A percentile compares a stretch with the other conserved stretches of the same genome.
Evolutionary conservation across 1,140 invertebrate species (phyloP).

Genomic region (Drosophila ercepeae): DNA sequence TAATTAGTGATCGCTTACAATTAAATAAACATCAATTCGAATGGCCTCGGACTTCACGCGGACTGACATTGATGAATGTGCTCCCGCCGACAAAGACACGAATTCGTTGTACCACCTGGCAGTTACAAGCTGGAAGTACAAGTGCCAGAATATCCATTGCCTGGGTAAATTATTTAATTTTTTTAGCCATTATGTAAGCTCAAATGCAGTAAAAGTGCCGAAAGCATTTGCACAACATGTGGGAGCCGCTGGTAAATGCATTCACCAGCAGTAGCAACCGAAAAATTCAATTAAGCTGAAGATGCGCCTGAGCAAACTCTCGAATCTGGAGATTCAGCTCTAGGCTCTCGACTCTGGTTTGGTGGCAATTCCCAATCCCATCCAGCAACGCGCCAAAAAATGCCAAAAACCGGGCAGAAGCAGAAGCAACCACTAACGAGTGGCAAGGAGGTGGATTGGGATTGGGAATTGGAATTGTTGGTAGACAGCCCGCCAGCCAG

Average conservation of each 20-base stretch:
- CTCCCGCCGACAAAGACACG: slow-evolving; percentile 56
- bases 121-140: slow-evolving; percentile 38
- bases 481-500: slow-evolving; percentile 6
- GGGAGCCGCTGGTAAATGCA: slow-evolving; percentile 77
- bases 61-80: slow-evolving; percentile 74
- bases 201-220: slow-evolving; percentile 69
- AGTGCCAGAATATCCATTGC: slow-evolving; percentile 32
- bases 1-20: slow-evolving; percentile 69
- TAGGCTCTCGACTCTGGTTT: slow-evolving; percentile 43
- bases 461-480: slow-evolving; percentile 57
- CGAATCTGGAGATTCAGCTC: slow-evolving; percentile 13
- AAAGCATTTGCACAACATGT: slow-evolving; percentile 79
- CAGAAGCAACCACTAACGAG: slow-evolving; percentile 52
- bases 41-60: slow-evolving; percentile 45
- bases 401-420: slow-evolving; percentile 56
- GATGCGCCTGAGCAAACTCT: slow-evolving; percentile 61
- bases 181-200: slow-evolving; percentile 68
- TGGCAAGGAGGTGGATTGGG: slow-evolving; percentile 50
- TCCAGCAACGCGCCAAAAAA: slow-evolving; percentile 55
- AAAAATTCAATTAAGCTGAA: slow-evolving; percentile 80
- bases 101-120: slow-evolving; percentile 56
- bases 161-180: slow-evolving; percentile 76
- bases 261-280: slow-evolving; percentile 49
- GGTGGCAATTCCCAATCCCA: slow-evolving; percentile 22
- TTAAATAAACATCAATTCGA: slow-evolving; percentile 72